Base-by-base conservation (phyloP, 2,797 vertebrate genomes). In the Silurus lanzhouensis region DNA sequence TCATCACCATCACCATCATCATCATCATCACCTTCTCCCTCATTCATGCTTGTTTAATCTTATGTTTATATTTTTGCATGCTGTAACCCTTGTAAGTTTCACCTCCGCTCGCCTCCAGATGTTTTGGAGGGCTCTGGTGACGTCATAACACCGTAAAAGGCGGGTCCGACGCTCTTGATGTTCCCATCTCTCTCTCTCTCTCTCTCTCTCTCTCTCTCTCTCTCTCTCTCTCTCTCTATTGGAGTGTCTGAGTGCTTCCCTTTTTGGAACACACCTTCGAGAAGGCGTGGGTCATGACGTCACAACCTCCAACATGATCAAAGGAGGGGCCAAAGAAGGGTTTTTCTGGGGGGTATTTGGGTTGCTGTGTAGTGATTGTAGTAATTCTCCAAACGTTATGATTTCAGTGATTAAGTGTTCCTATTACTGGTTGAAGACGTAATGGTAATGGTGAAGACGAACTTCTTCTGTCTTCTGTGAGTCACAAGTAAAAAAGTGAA, bases 121-220 rank as follows among this genome's bases (percentile, higher is more conserved):
- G 83, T 89, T 88, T 86, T 60, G 61, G 78, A 68, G 84, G 86
- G 38, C 71, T 46, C 19, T 5, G 15, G 83, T 91, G 91, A 92
- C 91, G 91, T 90, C 88, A 87, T 83, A 86, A 86, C 78, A 79
- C 86, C 88, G 76, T 75, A 84, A 74, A 81, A 87, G 88, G 87
- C 75, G 83, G 82, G 82, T 38, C 60, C 14, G 61, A 9, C 68
- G 88, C 78, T 20, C 20, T 38, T 38, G 38, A 38, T 6, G 60
- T 2, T 48, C 22, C 31, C 3, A 3, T 48, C 61, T 79, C 20
- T 60, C 44, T 25, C 15, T 14, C 25, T 48, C 19, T 22, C n/a
- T n/a, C n/a, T n/a, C n/a, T n/a, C 46, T 4, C 17, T 63, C 19
- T 7, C 19, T 8, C 31, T 31, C 31, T 19, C 22, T 48, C 61